Percentiles rank a stretch among this genome's conserved stretches.
Evolutionary conservation across 35 echinoderm and acorn worm species (phyloP).

Genomic region (Anneissia japonica): DNA sequence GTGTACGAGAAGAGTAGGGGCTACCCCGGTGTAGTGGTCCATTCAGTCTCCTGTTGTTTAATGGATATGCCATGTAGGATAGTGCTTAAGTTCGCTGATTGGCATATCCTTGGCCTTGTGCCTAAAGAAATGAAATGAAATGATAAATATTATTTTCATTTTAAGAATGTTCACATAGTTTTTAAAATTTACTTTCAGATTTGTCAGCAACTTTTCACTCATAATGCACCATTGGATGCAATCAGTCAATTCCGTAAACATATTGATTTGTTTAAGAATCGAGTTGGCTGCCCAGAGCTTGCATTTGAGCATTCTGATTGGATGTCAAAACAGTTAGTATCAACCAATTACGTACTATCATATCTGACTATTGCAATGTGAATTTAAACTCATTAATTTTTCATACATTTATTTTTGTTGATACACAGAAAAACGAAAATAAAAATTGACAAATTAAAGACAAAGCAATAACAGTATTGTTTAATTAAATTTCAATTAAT

Average conservation of each 20-base stretch:
- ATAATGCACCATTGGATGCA: slow-evolving; percentile 87
- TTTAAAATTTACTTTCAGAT: slow-evolving; percentile 36
- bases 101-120: too few relatives aligned
- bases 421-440: too few relatives aligned
- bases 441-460: too few relatives aligned
- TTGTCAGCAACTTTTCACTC: slow-evolving; percentile 79
- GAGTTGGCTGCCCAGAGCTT: slow-evolving; percentile 86
- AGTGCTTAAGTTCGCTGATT: too few relatives aligned
- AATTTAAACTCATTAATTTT: background rate
- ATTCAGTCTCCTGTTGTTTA: too few relatives aligned
- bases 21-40: too few relatives aligned
- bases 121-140: background rate
- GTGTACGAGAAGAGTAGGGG: too few relatives aligned
- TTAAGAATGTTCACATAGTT: background rate
- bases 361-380: background rate
- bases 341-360: background rate
- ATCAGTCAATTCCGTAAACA: slow-evolving; percentile 97
- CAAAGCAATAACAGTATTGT: too few relatives aligned
- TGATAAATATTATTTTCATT: background rate
- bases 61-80: too few relatives aligned
- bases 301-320: slow-evolving; percentile 98
- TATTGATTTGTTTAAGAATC: slow-evolving; percentile 97
- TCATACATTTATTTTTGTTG: too few relatives aligned
- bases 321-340: slow-evolving; percentile 99
- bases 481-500: too few relatives aligned